Conservation (phyloP, 2,113 vertebrate genomes). For the Meleagris gallopavo region DNA sequence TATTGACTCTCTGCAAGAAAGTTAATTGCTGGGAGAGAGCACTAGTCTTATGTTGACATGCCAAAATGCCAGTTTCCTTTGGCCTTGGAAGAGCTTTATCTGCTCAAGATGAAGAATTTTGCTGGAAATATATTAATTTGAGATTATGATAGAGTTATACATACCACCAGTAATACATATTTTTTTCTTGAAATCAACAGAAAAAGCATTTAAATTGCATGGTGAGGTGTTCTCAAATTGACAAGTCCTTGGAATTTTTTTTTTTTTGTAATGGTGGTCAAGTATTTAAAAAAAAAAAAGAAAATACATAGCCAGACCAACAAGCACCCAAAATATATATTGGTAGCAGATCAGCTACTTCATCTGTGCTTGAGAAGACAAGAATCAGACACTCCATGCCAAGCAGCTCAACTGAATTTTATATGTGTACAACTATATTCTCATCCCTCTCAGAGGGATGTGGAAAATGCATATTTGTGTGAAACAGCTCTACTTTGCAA, state of each 20-base stretch:
- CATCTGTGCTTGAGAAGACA: neutral
- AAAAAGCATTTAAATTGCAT: neutral
- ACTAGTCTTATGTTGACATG: neutral
- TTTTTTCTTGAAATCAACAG: neutral
- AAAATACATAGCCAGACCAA: neutral
- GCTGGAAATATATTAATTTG: neutral
- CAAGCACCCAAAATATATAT: neutral
- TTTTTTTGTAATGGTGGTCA: neutral
- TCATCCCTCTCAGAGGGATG: neutral
- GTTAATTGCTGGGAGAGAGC: neutral
- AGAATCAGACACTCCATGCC: neutral
- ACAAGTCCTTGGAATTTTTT: neutral
- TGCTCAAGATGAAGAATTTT: neutral
- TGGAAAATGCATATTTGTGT: rapidly evolving
- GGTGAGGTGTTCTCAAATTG: neutral
- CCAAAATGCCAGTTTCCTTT: neutral
- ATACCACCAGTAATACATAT: rapidly evolving
- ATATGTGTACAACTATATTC: neutral
- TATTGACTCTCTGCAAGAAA: neutral
- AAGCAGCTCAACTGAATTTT: neutral
- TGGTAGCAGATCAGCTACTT: neutral
- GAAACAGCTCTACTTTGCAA: neutral
- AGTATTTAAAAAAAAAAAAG: neutral
- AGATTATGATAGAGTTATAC: neutral
- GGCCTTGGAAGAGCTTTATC: neutral